These are phyloP conservation scores for Thymallus thymallus DNA, from an alignment of 2,113 vertebrate species.

Conservation along the genomic window DNA sequence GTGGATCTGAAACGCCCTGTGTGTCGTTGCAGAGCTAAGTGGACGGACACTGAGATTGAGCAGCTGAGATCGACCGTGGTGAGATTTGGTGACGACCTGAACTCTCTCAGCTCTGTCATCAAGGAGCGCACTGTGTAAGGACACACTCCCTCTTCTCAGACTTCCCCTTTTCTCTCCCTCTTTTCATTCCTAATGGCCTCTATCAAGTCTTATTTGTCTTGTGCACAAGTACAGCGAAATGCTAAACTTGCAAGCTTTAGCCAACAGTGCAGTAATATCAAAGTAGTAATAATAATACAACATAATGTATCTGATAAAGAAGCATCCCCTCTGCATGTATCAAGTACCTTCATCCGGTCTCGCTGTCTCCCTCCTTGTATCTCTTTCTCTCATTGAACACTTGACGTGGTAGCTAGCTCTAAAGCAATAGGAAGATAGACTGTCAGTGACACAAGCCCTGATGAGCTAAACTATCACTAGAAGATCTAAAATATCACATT, in stretches of 20 bases:
- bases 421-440: background rate
- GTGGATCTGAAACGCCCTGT: slow-evolving; percentile 14
- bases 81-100: slow-evolving; percentile 74
- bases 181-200: too few relatives aligned
- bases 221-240: too few relatives aligned
- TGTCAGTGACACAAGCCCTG: slow-evolving; percentile 16
- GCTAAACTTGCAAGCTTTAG: too few relatives aligned
- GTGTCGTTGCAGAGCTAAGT: slow-evolving; percentile 70
- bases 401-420: background rate
- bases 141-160: slow-evolving; percentile 10
- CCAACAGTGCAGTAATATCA: too few relatives aligned
- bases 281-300: too few relatives aligned
- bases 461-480: background rate
- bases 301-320: too few relatives aligned
- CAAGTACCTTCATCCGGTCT: background rate
- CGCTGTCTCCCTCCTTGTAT: background rate
- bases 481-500: background rate
- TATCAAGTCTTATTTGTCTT: too few relatives aligned
- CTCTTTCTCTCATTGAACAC: background rate
- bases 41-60: slow-evolving; percentile 78
- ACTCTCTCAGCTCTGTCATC: slow-evolving; percentile 78
- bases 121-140: slow-evolving; percentile 78
- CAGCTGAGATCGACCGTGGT: slow-evolving; percentile 74
- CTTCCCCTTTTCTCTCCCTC: slow-evolving; percentile 1
- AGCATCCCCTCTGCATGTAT: too few relatives aligned